Conservation (phyloP, 2,888 invertebrate species). For the Callimorpha dominula region DNA sequence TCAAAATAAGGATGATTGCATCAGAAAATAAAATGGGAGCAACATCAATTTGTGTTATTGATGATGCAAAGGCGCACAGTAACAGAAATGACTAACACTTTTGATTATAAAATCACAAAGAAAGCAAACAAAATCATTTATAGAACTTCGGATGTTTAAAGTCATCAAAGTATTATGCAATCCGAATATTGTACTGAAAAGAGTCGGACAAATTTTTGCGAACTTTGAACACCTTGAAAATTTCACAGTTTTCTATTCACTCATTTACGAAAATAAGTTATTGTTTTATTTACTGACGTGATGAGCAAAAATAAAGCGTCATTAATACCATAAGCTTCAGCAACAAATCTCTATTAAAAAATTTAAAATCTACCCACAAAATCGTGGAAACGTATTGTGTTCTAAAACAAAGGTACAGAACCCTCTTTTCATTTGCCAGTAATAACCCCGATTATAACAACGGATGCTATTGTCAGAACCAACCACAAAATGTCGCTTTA, state of each 20-base stretch:
- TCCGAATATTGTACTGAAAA: background rate
- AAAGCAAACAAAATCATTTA: background rate
- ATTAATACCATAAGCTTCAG: background rate
- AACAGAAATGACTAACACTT: background rate
- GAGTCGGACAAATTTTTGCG: background rate
- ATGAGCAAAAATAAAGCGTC: background rate
- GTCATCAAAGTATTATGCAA: background rate
- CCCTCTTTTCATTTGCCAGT: constrained; percentile 17
- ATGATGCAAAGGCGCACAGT: background rate
- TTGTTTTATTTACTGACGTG: background rate
- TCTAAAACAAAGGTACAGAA: constrained; percentile 10
- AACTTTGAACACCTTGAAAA: background rate
- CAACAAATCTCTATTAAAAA: background rate
- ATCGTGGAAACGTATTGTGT: constrained; percentile 10
- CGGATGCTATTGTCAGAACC: constrained; percentile 4
- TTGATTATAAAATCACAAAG: background rate
- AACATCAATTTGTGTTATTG: background rate
- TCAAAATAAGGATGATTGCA: background rate
- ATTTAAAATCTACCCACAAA: constrained; percentile 1
- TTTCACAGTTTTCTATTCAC: background rate
- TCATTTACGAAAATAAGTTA: background rate
- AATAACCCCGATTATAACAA: constrained; percentile 4
- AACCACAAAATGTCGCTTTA: background rate
- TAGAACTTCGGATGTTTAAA: background rate
- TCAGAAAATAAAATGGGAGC: background rate